Base-by-base conservation (phyloP, 2,888 invertebrate species). In the Phalera bucephala region DNA sequence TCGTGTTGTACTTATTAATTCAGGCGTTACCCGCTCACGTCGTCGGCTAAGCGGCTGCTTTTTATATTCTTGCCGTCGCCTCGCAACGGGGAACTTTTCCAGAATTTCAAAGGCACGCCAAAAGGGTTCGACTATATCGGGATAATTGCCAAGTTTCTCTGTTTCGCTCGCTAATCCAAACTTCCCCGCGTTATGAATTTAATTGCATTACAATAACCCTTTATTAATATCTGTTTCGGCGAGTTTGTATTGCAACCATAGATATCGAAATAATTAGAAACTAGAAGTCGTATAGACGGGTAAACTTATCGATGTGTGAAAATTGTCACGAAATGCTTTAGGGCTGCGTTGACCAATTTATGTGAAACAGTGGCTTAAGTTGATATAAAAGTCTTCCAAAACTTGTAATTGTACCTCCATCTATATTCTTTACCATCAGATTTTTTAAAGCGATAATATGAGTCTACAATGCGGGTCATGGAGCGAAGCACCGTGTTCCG, bases 1-100 rank as follows among this genome's bases (percentile, higher is more conserved):
- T 87, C 83, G 82, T 86, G 89, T 88, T 89, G 80, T 85, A 87
- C 83, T 90, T 90, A 90, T 90, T 89, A 90, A 90, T 89, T 90
- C 87, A 86, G 75, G 72, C 65, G 78, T 77, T 81, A 76, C 66
- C 69, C 56, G 70, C 71, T 75, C 75, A 79, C 84, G 78, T 70
- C 61, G 62, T 17, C 44, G 60, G 60, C 66, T 71, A 62, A 58
- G 55, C 58, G 54, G 61, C 57, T 69, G 74, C 66, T 85, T 85
- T 87, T 85, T 83, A 83, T 81, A 82, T 80, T 77, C 72, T 52
- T 60, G 64, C 62, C 72, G 65, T 64, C 64, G 64, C 52, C 50
- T 61, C 55, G 59, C 52, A 40, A 48, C 38, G 55, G 45, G 39
- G 44, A 70, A 69, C 60, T 71, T 73, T 61, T 45, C 36, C 37